Evolutionary conservation across 2,797 vertebrate genomes (phyloP).

Genomic region (Vespertilio murinus): DNA sequence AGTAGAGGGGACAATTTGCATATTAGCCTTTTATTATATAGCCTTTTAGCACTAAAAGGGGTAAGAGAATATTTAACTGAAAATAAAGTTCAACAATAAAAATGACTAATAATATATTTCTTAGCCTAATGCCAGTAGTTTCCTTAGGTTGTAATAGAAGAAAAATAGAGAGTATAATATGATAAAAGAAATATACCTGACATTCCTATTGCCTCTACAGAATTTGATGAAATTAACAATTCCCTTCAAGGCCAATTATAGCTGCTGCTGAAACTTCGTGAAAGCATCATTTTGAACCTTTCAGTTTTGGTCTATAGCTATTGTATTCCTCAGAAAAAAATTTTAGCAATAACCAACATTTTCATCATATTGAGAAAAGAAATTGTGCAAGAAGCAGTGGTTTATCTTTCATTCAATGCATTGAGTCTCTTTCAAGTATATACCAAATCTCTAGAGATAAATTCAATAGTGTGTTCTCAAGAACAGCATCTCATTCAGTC

Average conservation of each 20-base stretch:
- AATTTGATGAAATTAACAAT: constrained; percentile 69
- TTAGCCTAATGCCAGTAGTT: constrained; percentile 53
- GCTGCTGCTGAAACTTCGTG: constrained; percentile 40
- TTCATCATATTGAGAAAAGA: constrained; percentile 40
- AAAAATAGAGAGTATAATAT: neutral
- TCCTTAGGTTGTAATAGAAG: constrained; percentile 18
- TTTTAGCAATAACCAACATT: constrained; percentile 35
- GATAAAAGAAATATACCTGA: constrained; percentile 25
- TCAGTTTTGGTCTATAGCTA: neutral
- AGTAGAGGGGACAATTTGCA: too few species aligned
- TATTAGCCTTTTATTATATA: too few species aligned
- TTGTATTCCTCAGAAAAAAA: constrained; percentile 35
- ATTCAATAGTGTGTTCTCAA: constrained; percentile 63
- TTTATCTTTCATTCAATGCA: constrained; percentile 60
- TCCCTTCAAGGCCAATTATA: constrained; percentile 50
- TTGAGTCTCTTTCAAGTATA: constrained; percentile 53
- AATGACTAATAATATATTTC: constrained; percentile 62
- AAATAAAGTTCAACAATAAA: neutral
- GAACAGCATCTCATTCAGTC: constrained; percentile 41
- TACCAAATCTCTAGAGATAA: constrained; percentile 51
- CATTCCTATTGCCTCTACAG: constrained; percentile 61
- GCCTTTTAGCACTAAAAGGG: neutral
- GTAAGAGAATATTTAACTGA: neutral
- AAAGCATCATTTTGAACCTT: constrained; percentile 15
- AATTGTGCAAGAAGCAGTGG: constrained; percentile 22